Conservation (phyloP, 2,888 invertebrate genomes). For the Acleris literana region DNA sequence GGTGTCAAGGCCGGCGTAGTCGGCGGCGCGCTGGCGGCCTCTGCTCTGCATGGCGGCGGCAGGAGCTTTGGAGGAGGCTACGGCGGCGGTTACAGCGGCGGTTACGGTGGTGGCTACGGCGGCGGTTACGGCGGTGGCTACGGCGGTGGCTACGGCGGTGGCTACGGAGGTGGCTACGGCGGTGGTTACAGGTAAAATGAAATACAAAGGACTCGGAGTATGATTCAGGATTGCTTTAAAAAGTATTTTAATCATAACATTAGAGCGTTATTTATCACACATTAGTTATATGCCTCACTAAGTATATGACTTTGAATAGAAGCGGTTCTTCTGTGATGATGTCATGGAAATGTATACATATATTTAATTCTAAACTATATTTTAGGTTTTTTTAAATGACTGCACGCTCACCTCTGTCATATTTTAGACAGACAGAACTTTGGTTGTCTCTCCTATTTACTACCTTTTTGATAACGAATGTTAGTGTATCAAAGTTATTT, state of each 20-base stretch:
- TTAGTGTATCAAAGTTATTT: neutral
- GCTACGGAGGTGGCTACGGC: slow-evolving; percentile 50
- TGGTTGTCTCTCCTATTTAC: no score
- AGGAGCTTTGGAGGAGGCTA: slow-evolving; percentile 51
- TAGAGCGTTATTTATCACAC: neutral
- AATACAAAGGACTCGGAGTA: neutral
- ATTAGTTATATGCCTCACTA: no score
- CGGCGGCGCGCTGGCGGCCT: slow-evolving; percentile 67
- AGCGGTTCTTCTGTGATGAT: no score
- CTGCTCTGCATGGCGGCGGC: slow-evolving; percentile 49
- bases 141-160: slow-evolving; percentile 44
- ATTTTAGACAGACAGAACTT: no score
- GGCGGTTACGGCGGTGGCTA: slow-evolving; percentile 42
- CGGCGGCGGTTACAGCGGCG: slow-evolving; percentile 38
- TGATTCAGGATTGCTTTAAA: no score
- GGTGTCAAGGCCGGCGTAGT: slow-evolving; percentile 67
- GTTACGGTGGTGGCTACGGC: slow-evolving; percentile 41
- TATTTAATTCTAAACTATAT: no score
- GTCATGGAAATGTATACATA: no score
- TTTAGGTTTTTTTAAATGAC: no score
- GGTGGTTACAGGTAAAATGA: slow-evolving; percentile 32
- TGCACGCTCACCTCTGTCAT: no score
- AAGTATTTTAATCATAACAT: neutral
- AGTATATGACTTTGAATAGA: no score
- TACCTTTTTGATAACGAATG: neutral